Evolutionary conservation across 2,888 invertebrate genomes (phyloP).

Genomic region (Ashinkailepas kermadecensis): DNA sequence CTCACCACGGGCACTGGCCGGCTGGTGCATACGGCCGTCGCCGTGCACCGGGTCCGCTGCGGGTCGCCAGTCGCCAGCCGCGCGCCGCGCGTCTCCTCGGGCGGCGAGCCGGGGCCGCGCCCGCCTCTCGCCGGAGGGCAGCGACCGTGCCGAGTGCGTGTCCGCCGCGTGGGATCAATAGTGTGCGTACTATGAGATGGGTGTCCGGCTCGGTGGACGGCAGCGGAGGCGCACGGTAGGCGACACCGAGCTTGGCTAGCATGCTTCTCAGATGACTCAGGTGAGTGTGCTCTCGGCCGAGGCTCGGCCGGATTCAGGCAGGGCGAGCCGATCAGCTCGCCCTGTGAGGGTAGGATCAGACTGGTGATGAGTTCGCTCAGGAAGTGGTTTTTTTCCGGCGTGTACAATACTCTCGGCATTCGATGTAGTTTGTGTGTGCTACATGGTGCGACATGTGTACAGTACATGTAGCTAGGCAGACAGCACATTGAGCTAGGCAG

Average conservation of each 20-base stretch:
- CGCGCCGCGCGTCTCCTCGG: not conserved
- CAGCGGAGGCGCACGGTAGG: not conserved
- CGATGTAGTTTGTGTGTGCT: too few relatives aligned
- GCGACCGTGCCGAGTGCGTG: not conserved
- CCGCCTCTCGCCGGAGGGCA: not conserved
- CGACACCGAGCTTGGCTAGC: not conserved
- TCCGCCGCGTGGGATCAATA: not conserved
- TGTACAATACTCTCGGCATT: too few relatives aligned
- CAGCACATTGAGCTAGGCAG: too few relatives aligned
- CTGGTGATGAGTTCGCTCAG: too few relatives aligned
- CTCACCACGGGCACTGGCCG: not conserved
- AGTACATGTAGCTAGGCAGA: too few relatives aligned
- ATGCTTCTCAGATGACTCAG: not conserved
- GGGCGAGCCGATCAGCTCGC: too few relatives aligned
- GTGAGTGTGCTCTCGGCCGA: not conserved
- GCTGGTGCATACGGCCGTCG: not conserved
- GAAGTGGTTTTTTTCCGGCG: too few relatives aligned
- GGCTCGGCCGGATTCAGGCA: too few relatives aligned
- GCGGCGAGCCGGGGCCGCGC: too few relatives aligned
- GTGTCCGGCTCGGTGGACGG: not conserved
- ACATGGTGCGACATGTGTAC: too few relatives aligned
- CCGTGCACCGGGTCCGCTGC: not conserved
- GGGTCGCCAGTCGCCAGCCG: not conserved
- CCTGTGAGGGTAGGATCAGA: too few relatives aligned
- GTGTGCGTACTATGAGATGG: slow-evolving; percentile 19